Evolutionary conservation across 1,140 invertebrate genomes (phyloP).

Genomic region (Mercenaria mercenaria): DNA sequence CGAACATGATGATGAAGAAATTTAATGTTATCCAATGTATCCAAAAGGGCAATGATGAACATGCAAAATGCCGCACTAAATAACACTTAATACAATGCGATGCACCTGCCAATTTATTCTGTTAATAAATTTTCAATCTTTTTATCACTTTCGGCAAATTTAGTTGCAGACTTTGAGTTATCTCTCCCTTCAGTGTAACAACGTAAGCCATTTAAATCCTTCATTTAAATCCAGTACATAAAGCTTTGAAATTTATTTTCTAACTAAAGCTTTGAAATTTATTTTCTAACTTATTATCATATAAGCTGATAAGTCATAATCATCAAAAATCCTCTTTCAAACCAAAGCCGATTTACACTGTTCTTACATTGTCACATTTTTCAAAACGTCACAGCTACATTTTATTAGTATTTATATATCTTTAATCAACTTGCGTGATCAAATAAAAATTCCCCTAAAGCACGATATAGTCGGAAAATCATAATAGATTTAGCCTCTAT

Average conservation of each 20-base stretch:
- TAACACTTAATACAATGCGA: not conserved
- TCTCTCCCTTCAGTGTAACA: not conserved
- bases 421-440: not conserved
- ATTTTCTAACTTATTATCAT: not conserved
- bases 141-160: not conserved
- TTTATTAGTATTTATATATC: not conserved
- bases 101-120: not conserved
- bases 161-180: not conserved
- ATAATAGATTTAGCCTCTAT: not conserved
- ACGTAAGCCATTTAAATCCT: not conserved
- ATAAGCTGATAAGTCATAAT: not conserved
- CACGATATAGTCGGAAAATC: not conserved
- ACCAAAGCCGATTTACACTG: not conserved
- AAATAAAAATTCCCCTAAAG: not conserved
- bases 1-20: too few species aligned
- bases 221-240: not conserved
- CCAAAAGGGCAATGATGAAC: too few species aligned
- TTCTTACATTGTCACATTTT: not conserved
- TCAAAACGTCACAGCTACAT: not conserved
- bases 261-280: too few species aligned
- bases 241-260: too few species aligned
- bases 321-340: not conserved
- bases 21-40: too few species aligned
- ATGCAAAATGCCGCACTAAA: not conserved
- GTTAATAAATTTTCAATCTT: not conserved